Conservation (phyloP, 2,797 vertebrate species). For the Scarus forsteni region DNA sequence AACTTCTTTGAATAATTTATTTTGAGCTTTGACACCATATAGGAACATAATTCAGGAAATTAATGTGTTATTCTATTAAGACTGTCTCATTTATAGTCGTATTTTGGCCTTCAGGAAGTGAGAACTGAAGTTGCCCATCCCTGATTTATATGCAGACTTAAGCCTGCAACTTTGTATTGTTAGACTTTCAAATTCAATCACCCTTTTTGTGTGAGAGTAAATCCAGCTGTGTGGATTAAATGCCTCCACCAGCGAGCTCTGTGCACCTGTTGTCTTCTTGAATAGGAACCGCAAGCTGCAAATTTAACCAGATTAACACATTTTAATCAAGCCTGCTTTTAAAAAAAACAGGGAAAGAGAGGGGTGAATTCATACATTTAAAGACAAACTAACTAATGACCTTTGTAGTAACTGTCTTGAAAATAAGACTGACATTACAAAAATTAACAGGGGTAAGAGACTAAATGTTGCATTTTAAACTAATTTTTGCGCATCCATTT, state of each 20-base stretch:
- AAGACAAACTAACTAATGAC: background rate
- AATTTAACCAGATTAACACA: slow-evolving; percentile 4
- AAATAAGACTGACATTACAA: slow-evolving; percentile 9
- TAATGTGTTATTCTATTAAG: too few relatives aligned
- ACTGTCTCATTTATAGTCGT: too few relatives aligned
- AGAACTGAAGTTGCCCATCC: too few relatives aligned
- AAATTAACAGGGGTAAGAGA: background rate
- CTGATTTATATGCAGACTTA: background rate
- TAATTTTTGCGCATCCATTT: slow-evolving; percentile 11
- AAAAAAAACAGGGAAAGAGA: background rate
- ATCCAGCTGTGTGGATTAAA: slow-evolving; percentile 1
- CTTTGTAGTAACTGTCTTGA: background rate
- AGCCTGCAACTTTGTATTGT: too few relatives aligned
- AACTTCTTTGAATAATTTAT: too few relatives aligned
- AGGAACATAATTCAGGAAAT: too few relatives aligned
- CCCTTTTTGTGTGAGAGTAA: background rate
- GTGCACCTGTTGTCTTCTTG: slow-evolving; percentile 56
- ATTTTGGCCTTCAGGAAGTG: too few relatives aligned
- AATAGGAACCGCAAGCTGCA: slow-evolving; percentile 12
- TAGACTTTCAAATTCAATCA: background rate
- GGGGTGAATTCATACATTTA: background rate
- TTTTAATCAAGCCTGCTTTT: background rate
- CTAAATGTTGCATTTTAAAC: background rate
- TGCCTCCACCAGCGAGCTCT: slow-evolving; percentile 10
- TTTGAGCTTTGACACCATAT: too few relatives aligned